phyloP scores from a whole-genome alignment of 2,888 invertebrate genomes.

The Operophtera brumata region DNA sequence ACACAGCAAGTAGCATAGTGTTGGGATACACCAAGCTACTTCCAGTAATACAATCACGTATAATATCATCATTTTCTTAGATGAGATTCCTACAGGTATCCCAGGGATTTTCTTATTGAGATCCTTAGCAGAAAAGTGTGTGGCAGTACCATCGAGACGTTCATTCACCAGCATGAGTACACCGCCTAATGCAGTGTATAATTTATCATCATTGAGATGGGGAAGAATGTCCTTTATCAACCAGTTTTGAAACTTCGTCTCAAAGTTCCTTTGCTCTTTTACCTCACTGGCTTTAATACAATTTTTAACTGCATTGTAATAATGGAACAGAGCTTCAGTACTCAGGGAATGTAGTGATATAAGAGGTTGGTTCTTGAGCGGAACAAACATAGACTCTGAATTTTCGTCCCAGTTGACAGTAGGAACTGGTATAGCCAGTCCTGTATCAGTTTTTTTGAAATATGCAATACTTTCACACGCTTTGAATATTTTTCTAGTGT shows the following conservation, averaged over 20 bases:
- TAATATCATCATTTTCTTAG: constrained; percentile 54
- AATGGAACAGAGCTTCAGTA: constrained; percentile 73
- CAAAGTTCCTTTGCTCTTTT: constrained; percentile 65
- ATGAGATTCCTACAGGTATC: constrained; percentile 38
- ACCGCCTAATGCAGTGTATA: constrained; percentile 80
- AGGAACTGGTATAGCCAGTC: constrained; percentile 76
- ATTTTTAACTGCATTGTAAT: constrained; percentile 75
- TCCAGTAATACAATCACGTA: constrained; percentile 54
- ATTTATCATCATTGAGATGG: constrained; percentile 80
- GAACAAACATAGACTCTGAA: constrained; percentile 82
- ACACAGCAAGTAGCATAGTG: constrained; percentile 41
- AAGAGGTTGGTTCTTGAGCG: constrained; percentile 68
- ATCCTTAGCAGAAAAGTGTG: too few species aligned
- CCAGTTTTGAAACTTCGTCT: constrained; percentile 78
- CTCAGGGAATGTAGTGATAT: constrained; percentile 48
- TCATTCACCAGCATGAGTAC: constrained; percentile 62
- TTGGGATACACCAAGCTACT: constrained; percentile 60
- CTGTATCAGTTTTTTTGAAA: constrained; percentile 50
- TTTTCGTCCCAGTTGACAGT: constrained; percentile 78
- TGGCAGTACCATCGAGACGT: constrained; percentile 20
- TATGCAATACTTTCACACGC: constrained; percentile 57
- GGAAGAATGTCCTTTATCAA: constrained; percentile 70
- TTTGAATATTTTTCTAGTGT: constrained; percentile 37
- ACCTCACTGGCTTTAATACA: constrained; percentile 70
- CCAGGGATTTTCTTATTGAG: constrained; percentile 20